Conservation (phyloP, 2,888 invertebrate species). For the Erebia palarica region DNA sequence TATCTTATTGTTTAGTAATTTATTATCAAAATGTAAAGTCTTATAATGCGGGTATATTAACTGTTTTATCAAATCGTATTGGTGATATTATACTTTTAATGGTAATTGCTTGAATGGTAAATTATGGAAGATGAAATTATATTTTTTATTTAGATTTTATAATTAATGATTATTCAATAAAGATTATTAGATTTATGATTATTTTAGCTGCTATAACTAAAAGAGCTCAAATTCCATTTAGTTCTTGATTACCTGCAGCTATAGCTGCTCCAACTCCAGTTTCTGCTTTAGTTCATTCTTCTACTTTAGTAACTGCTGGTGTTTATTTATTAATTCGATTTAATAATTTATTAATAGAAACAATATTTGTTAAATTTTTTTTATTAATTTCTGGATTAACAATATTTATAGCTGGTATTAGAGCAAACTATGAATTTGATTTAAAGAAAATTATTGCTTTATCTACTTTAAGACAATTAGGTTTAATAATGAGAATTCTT, state of each 20-base stretch:
- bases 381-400: constrained; percentile 81
- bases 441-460: constrained; percentile 90
- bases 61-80: constrained; percentile 87
- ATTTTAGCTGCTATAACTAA: constrained; percentile 86
- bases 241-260: constrained; percentile 87
- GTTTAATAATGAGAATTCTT: constrained; percentile 87
- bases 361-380: constrained; percentile 72
- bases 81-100: constrained; percentile 87
- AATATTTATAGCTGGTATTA: constrained; percentile 83
- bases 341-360: constrained; percentile 73
- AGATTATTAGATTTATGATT: constrained; percentile 65
- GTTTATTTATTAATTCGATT: constrained; percentile 89
- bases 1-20: constrained; percentile 88
- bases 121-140: constrained; percentile 81
- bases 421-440: constrained; percentile 86
- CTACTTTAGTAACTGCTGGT: constrained; percentile 89
- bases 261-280: constrained; percentile 89
- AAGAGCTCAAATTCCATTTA: constrained; percentile 92
- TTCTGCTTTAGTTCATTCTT: constrained; percentile 81
- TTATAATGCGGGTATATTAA: constrained; percentile 87
- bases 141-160: constrained; percentile 79
- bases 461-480: constrained; percentile 82
- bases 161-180: constrained; percentile 61
- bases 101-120: constrained; percentile 81
- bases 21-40: constrained; percentile 87